Conservation (phyloP, 2,113 vertebrate species). For the Protobothrops flavoviridis region DNA sequence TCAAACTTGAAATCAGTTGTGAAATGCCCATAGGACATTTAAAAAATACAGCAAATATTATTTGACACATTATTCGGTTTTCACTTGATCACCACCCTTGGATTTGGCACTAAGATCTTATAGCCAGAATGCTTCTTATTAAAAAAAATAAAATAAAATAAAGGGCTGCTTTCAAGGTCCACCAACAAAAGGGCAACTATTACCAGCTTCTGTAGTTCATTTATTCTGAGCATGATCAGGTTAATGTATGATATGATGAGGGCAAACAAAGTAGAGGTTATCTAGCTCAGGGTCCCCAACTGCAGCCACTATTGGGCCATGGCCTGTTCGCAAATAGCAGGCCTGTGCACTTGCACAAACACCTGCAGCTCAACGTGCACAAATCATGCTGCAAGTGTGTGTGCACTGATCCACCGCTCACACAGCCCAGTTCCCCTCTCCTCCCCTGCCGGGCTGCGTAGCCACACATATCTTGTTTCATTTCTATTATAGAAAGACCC, state of each 20-base stretch:
- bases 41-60: neutral
- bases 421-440: neutral
- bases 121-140: neutral
- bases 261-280: too few species aligned
- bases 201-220: neutral
- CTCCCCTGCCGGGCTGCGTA: accelerated
- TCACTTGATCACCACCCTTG: neutral
- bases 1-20: neutral
- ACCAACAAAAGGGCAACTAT: neutral
- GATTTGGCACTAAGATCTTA: neutral
- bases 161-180: neutral
- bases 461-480: neutral
- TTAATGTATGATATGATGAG: neutral
- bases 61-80: neutral
- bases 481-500: neutral
- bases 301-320: neutral
- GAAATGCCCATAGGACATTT: neutral
- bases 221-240: neutral
- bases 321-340: neutral
- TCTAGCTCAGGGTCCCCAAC: neutral
- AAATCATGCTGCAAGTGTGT: neutral
- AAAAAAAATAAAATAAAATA: neutral
- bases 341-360: neutral
- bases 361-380: neutral
- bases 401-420: neutral